phyloP scores from a whole-genome alignment of 2,797 vertebrate species.

The Smutsia temminckii region DNA sequence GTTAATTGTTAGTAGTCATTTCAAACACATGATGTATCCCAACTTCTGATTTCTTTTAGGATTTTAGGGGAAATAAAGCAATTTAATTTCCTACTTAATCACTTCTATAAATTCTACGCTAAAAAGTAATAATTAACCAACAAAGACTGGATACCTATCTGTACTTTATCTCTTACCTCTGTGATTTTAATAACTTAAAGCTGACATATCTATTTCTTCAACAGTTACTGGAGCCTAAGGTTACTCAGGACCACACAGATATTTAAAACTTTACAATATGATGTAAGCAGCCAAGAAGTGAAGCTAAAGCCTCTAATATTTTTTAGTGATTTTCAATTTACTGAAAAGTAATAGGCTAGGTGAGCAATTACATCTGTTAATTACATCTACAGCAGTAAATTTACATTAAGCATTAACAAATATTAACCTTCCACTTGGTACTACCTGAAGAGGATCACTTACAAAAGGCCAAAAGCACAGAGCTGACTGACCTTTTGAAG shows the following conservation, averaged over 20 bases:
- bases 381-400: neutral
- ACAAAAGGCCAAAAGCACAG: neutral
- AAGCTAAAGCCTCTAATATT: neutral
- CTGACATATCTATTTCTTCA: neutral
- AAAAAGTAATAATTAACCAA: neutral
- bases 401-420: neutral
- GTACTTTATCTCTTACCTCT: neutral
- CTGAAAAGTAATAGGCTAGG: neutral
- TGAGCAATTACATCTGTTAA: neutral
- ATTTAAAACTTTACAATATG: neutral
- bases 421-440: neutral
- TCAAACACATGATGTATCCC: neutral
- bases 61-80: neutral
- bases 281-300: neutral
- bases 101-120: neutral
- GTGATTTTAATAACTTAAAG: conserved; percentile 21
- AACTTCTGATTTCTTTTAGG: neutral
- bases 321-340: neutral
- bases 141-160: neutral
- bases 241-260: neutral
- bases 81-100: conserved; percentile 19
- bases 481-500: neutral
- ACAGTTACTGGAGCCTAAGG: neutral
- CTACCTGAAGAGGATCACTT: neutral
- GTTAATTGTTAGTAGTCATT: neutral